phyloP scores from a whole-genome alignment of 2,888 invertebrate genomes.

The Patella ulyssiponensis region DNA sequence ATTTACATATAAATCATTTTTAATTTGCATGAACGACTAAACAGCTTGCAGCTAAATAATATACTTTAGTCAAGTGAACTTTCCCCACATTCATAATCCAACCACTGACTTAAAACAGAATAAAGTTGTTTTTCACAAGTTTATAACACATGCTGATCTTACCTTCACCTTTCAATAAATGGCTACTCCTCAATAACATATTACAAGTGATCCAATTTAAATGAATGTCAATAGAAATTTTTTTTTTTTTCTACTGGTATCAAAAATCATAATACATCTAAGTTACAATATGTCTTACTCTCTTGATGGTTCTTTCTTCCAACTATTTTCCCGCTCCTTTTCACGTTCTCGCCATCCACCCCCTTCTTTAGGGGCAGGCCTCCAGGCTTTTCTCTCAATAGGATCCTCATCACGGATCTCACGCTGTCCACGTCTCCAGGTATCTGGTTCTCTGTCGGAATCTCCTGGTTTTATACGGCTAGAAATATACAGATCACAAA shows the following conservation, averaged over 20 bases:
- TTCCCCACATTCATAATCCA: too few relatives aligned
- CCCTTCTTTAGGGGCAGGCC: conserved; percentile 34
- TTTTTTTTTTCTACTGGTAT: neutral
- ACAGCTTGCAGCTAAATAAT: too few relatives aligned
- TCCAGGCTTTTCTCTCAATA: conserved; percentile 41
- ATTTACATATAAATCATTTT: neutral
- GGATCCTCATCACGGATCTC: conserved; percentile 19
- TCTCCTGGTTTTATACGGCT: conserved; percentile 20
- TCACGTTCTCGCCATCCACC: conserved; percentile 67
- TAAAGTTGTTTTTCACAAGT: too few relatives aligned
- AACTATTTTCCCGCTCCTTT: conserved; percentile 61
- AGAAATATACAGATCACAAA: too few relatives aligned
- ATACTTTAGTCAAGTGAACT: too few relatives aligned
- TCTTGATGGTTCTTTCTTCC: conserved; percentile 48
- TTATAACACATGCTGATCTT: too few relatives aligned
- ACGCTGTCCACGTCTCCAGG: conserved; percentile 31
- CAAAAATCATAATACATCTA: neutral
- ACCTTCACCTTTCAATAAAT: too few relatives aligned
- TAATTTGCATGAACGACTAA: too few relatives aligned
- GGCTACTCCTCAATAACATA: too few relatives aligned
- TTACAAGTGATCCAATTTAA: too few relatives aligned
- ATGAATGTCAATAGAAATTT: too few relatives aligned
- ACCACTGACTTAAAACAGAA: too few relatives aligned
- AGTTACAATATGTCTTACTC: conserved; percentile 23
- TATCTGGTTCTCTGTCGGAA: conserved; percentile 21